Percentiles rank a stretch among this genome's conserved stretches.
Evolutionary conservation across 2,888 invertebrate species (phyloP).

Genomic region (Epinotia brunnichana): DNA sequence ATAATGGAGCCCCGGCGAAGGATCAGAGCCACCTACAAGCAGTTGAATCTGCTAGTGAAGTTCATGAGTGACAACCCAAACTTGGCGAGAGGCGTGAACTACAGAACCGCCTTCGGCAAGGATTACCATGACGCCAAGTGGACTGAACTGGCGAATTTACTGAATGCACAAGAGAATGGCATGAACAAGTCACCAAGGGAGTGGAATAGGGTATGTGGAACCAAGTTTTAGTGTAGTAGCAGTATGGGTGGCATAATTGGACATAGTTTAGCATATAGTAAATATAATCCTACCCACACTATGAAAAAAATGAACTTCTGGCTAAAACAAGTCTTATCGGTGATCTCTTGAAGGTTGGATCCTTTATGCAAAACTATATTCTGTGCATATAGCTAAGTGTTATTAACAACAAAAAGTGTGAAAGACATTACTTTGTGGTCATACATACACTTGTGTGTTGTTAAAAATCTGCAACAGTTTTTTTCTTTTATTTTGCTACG

Average conservation of each 20-base stretch:
- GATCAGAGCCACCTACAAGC: conserved; percentile 19
- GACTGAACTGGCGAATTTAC: conserved; percentile 28
- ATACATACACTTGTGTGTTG: no score
- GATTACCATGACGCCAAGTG: conserved; percentile 36
- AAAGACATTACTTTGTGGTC: no score
- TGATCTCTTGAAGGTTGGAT: no score
- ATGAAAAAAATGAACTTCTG: no score
- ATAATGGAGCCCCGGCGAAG: conserved; percentile 25
- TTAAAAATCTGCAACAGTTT: no score
- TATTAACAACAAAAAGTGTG: no score
- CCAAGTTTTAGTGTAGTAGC: not conserved
- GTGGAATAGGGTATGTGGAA: conserved; percentile 28
- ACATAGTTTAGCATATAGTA: not conserved
- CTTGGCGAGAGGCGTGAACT: conserved; percentile 29
- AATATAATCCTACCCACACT: no score
- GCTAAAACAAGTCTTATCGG: no score
- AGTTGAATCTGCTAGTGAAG: conserved; percentile 28
- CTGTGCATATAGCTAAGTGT: no score
- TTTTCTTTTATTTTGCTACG: no score
- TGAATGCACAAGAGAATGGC: conserved; percentile 31
- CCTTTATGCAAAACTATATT: no score
- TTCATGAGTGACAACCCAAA: conserved; percentile 26
- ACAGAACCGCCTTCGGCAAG: conserved; percentile 29
- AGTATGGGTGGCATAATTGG: not conserved
- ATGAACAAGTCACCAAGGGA: conserved; percentile 34